phyloP scores from a whole-genome alignment of 2,888 invertebrate genomes.

The Limnephilus marmoratus region DNA sequence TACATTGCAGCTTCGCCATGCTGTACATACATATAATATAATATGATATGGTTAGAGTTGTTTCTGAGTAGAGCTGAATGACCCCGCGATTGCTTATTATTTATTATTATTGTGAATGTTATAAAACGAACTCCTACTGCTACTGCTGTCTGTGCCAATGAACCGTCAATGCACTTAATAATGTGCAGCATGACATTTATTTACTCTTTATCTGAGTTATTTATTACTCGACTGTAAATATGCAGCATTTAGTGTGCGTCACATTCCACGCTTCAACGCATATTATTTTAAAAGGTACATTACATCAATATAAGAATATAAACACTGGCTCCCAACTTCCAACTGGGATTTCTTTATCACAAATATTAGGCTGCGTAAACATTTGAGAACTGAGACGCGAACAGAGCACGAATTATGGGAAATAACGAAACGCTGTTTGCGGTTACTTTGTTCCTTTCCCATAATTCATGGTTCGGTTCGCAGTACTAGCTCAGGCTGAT shows the following conservation, averaged over 20 bases:
- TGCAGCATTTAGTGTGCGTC: neutral
- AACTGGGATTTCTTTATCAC: neutral
- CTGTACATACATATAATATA: neutral
- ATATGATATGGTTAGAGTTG: neutral
- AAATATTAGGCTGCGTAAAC: no score
- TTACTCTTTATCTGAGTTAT: conserved; percentile 1
- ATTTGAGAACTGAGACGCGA: no score
- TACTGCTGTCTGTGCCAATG: conserved; percentile 17
- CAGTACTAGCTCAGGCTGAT: no score
- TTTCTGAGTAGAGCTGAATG: conserved; percentile 9
- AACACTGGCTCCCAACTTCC: neutral
- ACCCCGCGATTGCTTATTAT: conserved; percentile 12
- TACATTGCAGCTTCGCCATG: neutral
- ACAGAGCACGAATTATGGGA: no score
- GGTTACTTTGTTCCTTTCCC: no score
- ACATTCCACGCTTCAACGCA: neutral
- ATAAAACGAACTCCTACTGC: neutral
- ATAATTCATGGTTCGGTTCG: no score
- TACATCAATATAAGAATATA: neutral
- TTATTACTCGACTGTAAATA: neutral
- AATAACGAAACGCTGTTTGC: no score
- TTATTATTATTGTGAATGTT: neutral
- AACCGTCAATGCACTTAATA: conserved; percentile 34
- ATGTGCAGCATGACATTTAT: neutral
- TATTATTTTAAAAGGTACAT: neutral